These are phyloP conservation scores for Heliornis fulica DNA, from an alignment of 2,113 vertebrate species.

Conservation along the genomic window DNA sequence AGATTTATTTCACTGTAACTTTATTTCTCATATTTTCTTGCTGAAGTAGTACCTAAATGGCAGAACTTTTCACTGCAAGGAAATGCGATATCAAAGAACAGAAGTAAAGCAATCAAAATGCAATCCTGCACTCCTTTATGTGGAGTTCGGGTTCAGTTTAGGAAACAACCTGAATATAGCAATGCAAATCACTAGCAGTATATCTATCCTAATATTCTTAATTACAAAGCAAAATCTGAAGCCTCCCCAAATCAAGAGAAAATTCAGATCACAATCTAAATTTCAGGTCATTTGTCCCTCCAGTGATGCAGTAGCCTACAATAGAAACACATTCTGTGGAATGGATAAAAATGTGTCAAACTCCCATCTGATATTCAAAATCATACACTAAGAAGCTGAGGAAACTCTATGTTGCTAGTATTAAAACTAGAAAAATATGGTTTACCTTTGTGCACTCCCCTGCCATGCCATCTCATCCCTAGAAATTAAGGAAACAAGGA, in stretches of 20 bases:
- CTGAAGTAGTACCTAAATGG: not conserved
- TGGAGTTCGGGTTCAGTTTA: not conserved
- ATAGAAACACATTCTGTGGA: not conserved
- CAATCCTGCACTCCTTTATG: not conserved
- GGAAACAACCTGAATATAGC: not conserved
- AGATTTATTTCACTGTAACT: conserved; percentile 50
- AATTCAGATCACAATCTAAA: not conserved
- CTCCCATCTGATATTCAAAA: not conserved
- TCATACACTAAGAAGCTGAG: not conserved
- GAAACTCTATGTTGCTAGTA: not conserved
- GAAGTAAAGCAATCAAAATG: not conserved
- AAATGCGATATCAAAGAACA: not conserved
- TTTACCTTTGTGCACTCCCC: not conserved
- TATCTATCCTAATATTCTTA: not conserved
- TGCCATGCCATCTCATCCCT: not conserved
- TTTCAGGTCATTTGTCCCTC: not conserved
- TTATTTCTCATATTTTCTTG: conserved; percentile 36
- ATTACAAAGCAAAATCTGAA: not conserved
- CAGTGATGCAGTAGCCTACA: not conserved
- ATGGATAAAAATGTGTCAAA: not conserved
- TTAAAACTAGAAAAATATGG: not conserved
- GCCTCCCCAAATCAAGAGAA: not conserved
- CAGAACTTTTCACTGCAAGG: not conserved
- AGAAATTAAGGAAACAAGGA: not conserved
- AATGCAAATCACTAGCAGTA: not conserved